Conservation (phyloP, 2,888 invertebrate species). For the Cremastobaeus sp. region DNA sequence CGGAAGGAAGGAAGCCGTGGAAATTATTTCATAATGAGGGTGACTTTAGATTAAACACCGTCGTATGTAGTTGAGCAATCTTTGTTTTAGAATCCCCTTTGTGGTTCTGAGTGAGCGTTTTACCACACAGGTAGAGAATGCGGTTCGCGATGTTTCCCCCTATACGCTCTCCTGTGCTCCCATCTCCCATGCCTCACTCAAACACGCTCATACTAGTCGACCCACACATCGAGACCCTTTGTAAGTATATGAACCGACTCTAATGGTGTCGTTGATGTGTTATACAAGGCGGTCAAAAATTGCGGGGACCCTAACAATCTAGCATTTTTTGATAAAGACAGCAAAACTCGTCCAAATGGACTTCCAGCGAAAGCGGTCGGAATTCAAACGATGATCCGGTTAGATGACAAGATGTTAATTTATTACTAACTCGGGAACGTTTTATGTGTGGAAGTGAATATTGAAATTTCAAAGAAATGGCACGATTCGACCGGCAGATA, state of each 20-base stretch:
- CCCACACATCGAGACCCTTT: constrained; percentile 51
- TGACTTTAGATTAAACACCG: constrained; percentile 69
- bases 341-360: constrained; percentile 2
- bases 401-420: background rate
- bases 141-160: constrained; percentile 68
- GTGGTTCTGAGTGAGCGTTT: constrained; percentile 68
- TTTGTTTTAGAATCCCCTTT: constrained; percentile 73
- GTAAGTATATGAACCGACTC: constrained; percentile 44
- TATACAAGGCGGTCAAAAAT: constrained; percentile 59
- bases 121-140: constrained; percentile 74
- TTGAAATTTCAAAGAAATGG: too few species aligned
- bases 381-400: background rate
- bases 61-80: constrained; percentile 66
- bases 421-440: too few species aligned
- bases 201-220: constrained; percentile 58
- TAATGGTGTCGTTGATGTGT: constrained; percentile 28
- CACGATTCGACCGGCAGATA: too few species aligned
- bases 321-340: background rate
- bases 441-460: too few species aligned
- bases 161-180: constrained; percentile 52
- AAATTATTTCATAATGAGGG: constrained; percentile 73
- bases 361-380: constrained; percentile 9
- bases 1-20: constrained; percentile 60
- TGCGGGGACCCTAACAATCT: constrained; percentile 15
- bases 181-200: constrained; percentile 60